Conservation (phyloP, 1,140 invertebrate species). For the Pseudomyrmex cubaensis region DNA sequence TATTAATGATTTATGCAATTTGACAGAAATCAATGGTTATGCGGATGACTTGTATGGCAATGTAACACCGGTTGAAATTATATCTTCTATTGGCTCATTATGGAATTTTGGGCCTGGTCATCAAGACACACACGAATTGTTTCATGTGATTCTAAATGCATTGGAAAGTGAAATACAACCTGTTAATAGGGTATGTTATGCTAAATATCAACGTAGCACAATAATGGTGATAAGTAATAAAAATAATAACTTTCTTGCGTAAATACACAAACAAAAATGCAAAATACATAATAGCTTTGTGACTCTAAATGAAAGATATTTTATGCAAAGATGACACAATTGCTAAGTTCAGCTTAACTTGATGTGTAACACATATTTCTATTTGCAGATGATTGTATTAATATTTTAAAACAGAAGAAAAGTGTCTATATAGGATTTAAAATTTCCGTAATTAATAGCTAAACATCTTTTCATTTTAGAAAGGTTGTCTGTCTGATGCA, state of each 20-base stretch:
- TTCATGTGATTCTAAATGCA: constrained; percentile 94
- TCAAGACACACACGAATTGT: constrained; percentile 96
- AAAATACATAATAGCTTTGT: neutral
- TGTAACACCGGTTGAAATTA: constrained; percentile 90
- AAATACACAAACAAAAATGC: neutral
- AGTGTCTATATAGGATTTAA: neutral
- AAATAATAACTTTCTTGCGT: too few species aligned
- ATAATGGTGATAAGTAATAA: neutral
- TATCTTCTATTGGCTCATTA: constrained; percentile 90
- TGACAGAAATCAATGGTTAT: constrained; percentile 90
- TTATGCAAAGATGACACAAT: too few species aligned
- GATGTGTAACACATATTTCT: too few species aligned
- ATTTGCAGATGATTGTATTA: too few species aligned
- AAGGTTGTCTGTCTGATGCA: constrained; percentile 90
- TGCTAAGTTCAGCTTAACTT: too few species aligned
- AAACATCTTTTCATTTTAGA: constrained; percentile 77
- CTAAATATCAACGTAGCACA: neutral
- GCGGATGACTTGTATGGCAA: constrained; percentile 89
- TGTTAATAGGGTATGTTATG: constrained; percentile 85
- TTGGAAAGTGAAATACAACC: constrained; percentile 93
- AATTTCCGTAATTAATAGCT: neutral
- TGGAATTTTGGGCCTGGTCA: constrained; percentile 96
- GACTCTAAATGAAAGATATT: too few species aligned
- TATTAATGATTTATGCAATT: constrained; percentile 60
- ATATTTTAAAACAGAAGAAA: neutral